Evolutionary conservation across 2,888 invertebrate species (phyloP), one percentile per base, ranked within the genome.

Genomic region (Stenchaetothrips biformis): DNA sequence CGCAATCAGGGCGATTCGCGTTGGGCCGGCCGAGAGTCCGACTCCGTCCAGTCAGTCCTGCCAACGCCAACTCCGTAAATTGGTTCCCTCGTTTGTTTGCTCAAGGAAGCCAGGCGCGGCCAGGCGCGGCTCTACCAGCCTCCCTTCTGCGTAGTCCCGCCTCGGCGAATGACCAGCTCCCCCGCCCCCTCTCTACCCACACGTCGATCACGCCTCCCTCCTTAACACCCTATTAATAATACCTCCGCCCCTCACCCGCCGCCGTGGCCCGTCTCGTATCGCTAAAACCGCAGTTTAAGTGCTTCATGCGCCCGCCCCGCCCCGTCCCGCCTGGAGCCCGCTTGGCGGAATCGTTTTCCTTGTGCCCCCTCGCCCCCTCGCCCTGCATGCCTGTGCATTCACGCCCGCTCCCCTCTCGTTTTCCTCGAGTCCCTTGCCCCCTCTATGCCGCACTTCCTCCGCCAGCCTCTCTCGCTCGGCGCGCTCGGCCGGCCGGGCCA

Each of bases 41-140:
- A 37, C 37, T 37, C 37, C 37, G 37, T 37, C 37, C 37, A 37
- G 37, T 37, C 37, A 37, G 37, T 37, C 37, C 37, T 37, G 37
- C 37, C 37, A 37, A 18, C 59, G 59, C 59, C 59, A 13, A 21
- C 67, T 21, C n/a, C 67, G 67, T 67, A 67, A 67, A 67, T 67
- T 67, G 67, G 67, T 67, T 67, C 67, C 67, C 67, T 21, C 25
- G 67, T 67, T 67, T 67, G 67, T 67, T 67, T 67, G 21, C 21
- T 6, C 21, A 59, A 59, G 59, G 59, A 59, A 18, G 59, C 59
- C 18, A 59, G 59, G 59, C 16, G 59, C 59, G 13, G 37, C 37
- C 37, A 37, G 37, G 37, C 37, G 59, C 59, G 59, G 59, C 59
- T 59, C 59, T 16, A 6, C 18, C 18, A 18, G 59, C 59, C 18